Evolutionary conservation across 2,113 vertebrate genomes (phyloP), one percentile per base, ranked within the genome.

Genomic region (Lipophrys pholis): DNA sequence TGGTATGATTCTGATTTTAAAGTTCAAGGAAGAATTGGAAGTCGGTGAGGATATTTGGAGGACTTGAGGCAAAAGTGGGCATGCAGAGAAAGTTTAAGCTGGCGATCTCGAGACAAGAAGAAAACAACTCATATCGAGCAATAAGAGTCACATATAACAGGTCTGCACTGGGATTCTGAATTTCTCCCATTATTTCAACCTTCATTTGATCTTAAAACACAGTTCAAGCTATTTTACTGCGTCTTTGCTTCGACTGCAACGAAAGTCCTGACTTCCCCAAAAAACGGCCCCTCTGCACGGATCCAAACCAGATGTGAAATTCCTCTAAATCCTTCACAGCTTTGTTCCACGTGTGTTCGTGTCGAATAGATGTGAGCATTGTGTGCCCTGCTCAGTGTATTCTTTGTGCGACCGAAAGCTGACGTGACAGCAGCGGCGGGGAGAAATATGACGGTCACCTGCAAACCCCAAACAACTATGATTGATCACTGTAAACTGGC

Each of bases 301-400:
- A 84, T 83, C 30, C 3, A 43, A 75, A 75, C 65, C 90, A 89
- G 87, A 84, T 85, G 90, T 75, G 66, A 60, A 54, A 87, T 82
- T 85, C 81, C 64, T 69, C 51, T 55, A 62, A 80, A 83, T 78
- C 81, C 74, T 62, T 38, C 56, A 3, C 46, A 55, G 73, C 70
- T 45, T 60, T 6, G 50, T 57, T 73, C 60, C 75, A 14, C 45
- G 69, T 63, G 80, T 5, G 48, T 57, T 58, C 11, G 48, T 11
- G 64, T 7, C 30, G 62, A 11, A 38, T 51, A 21, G 54, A 40
- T 41, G 36, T 14, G 15, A 40, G 36, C 40, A 21, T 16, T 10
- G 17, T n/a, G 52, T 6, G 71, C 0, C 5, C 79, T 81, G 82
- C 17, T 80, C 66, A 59, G 15, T 45, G 38, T 72, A 9, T 8